These are phyloP conservation scores for Thelaira solivaga DNA, from an alignment of 2,888 invertebrate species.

Conservation along the genomic window DNA sequence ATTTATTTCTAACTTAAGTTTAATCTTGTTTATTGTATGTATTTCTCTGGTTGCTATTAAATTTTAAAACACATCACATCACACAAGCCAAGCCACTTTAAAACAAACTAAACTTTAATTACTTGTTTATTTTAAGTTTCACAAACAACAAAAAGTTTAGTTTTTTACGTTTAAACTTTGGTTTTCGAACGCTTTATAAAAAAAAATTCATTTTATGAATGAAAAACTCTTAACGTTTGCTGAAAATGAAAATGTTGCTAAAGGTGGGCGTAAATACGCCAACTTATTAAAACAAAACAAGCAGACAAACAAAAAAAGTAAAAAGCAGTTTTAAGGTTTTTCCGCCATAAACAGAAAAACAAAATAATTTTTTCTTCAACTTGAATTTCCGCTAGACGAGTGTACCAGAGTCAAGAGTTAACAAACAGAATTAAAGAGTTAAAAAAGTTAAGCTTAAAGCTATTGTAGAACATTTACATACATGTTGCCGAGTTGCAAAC, in stretches of 20 bases:
- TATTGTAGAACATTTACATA: constrained; percentile 33
- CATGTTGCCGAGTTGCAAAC: constrained; percentile 26
- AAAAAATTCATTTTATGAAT: constrained; percentile 59
- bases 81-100: neutral
- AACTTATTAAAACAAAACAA: constrained; percentile 47
- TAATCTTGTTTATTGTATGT: constrained; percentile 17
- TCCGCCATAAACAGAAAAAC: constrained; percentile 33
- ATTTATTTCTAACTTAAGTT: neutral
- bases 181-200: constrained; percentile 12
- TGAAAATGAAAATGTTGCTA: constrained; percentile 9
- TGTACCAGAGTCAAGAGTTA: neutral
- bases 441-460: neutral
- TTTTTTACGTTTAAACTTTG: neutral
- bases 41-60: neutral
- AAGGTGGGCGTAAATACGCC: constrained; percentile 55
- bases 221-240: constrained; percentile 46
- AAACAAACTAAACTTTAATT: constrained; percentile 47
- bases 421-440: neutral
- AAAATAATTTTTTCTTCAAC: constrained; percentile 4
- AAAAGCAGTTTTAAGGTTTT: constrained; percentile 49
- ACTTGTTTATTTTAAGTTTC: constrained; percentile 45
- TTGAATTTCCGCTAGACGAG: constrained; percentile 40
- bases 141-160: neutral
- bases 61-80: neutral
- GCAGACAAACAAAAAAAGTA: constrained; percentile 53